phyloP scores from a whole-genome alignment of 2,888 invertebrate genomes.

The Pterostichus madidus region DNA sequence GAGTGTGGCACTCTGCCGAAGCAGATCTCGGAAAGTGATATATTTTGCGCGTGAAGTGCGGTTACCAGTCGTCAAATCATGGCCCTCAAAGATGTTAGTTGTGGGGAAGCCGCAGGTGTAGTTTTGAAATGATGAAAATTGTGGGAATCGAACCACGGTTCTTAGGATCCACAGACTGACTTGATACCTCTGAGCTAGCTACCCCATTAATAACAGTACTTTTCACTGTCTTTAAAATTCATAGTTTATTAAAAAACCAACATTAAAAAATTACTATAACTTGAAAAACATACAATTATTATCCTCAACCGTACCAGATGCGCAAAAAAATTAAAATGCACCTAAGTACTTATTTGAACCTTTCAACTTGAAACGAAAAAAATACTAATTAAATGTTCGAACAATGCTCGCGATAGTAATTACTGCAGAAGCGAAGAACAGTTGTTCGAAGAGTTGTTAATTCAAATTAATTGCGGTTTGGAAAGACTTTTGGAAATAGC shows the following conservation, averaged over 20 bases:
- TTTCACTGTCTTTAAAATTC: neutral
- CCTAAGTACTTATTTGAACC: neutral
- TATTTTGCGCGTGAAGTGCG: no score
- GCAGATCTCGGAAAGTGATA: no score
- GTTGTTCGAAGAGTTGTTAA: conserved; percentile 47
- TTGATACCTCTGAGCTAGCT: no score
- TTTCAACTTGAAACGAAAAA: conserved; percentile 17
- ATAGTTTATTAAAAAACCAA: neutral
- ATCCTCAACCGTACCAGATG: neutral
- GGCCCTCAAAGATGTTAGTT: no score
- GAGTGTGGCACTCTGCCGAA: no score
- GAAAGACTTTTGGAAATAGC: neutral
- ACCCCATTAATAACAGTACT: conserved; percentile 19
- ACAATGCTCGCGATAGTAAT: conserved; percentile 16
- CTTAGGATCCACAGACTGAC: no score
- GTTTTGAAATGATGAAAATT: no score
- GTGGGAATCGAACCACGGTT: no score
- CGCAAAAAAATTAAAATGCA: neutral
- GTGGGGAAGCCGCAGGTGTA: no score
- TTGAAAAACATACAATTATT: neutral
- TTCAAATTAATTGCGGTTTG: conserved; percentile 45
- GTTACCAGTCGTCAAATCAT: no score
- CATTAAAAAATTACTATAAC: neutral
- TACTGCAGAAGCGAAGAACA: neutral
- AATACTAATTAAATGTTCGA: conserved; percentile 38